Evolutionary conservation across 2,888 invertebrate species (phyloP).

Genomic region (Cheilosia scutellata): DNA sequence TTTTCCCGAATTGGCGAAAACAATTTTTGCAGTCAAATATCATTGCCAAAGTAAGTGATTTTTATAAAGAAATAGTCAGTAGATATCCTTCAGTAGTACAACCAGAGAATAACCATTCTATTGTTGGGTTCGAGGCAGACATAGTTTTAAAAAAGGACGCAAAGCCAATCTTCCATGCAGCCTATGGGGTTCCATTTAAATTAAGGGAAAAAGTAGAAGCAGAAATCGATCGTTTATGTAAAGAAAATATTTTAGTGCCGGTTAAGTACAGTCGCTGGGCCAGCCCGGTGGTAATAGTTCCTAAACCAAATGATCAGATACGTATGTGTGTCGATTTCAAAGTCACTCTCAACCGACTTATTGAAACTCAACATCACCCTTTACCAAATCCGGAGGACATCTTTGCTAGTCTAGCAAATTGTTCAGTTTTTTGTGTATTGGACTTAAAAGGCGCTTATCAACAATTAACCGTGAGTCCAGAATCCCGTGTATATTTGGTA

Average conservation of each 20-base stretch:
- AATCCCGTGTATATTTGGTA: slow-evolving; percentile 77
- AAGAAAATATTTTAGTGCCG: slow-evolving; percentile 21
- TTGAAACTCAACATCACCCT: slow-evolving; percentile 76
- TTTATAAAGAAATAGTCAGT: slow-evolving; percentile 14
- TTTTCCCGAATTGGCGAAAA: slow-evolving; percentile 4
- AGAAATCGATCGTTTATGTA: slow-evolving; percentile 62
- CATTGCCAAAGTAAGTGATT: slow-evolving; percentile 11
- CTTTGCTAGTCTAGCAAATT: slow-evolving; percentile 71
- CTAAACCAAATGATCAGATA: slow-evolving; percentile 76
- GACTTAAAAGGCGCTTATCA: slow-evolving; percentile 79
- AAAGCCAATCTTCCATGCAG: slow-evolving; percentile 44
- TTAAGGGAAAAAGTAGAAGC: slow-evolving; percentile 45
- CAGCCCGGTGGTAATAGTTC: slow-evolving; percentile 78
- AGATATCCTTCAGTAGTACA: slow-evolving; percentile 22
- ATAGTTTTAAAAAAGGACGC: slow-evolving; percentile 13
- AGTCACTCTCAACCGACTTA: slow-evolving; percentile 74
- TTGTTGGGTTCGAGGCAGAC: slow-evolving; percentile 30
- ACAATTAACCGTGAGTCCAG: slow-evolving; percentile 78
- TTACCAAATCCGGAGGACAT: slow-evolving; percentile 59
- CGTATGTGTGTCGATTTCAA: slow-evolving; percentile 74
- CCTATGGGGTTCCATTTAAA: slow-evolving; percentile 73
- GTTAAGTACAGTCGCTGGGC: slow-evolving; percentile 77
- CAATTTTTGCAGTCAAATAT: slow-evolving; percentile 1
- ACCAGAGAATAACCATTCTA: slow-evolving; percentile 13
- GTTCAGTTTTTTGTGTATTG: slow-evolving; percentile 73